Percentiles rank a stretch among this genome's conserved stretches.
phyloP scores from a whole-genome alignment of 1,140 invertebrate genomes.

The Caenorhabditis tropicalis region DNA sequence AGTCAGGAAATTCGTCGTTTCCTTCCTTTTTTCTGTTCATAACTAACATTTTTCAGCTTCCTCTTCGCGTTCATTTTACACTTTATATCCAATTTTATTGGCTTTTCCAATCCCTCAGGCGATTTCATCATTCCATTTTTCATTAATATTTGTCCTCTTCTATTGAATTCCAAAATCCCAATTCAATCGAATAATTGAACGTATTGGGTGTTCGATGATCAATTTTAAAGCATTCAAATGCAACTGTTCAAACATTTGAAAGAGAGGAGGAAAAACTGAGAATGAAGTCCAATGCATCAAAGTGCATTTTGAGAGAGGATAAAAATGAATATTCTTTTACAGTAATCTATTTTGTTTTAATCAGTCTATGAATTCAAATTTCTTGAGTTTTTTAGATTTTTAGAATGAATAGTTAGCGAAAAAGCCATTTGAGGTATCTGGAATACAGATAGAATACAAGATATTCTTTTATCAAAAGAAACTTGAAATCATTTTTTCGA shows the following conservation, averaged over 20 bases:
- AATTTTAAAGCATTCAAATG: neutral
- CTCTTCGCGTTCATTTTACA: neutral
- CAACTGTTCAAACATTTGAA: neutral
- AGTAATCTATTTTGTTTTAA: conserved; percentile 6
- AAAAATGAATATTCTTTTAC: neutral
- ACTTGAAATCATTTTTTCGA: neutral
- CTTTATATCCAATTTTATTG: neutral
- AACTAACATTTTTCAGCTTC: no score
- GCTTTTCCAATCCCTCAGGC: neutral
- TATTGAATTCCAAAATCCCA: neutral
- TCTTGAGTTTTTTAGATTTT: neutral
- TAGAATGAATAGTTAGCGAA: no score
- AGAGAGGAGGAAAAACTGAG: neutral
- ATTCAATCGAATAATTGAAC: neutral
- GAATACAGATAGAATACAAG: no score
- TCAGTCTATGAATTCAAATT: neutral
- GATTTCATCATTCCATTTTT: neutral
- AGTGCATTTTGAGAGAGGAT: neutral
- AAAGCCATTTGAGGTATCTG: neutral
- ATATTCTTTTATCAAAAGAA: no score
- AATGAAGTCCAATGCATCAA: neutral
- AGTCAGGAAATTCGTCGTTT: neutral
- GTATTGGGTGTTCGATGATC: conserved; percentile 15
- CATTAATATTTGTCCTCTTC: neutral
- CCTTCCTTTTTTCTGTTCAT: neutral